Evolutionary conservation across 2,113 vertebrate genomes (phyloP), one percentile per base, ranked within the genome.

Genomic region (Salvelinus alpinus): DNA sequence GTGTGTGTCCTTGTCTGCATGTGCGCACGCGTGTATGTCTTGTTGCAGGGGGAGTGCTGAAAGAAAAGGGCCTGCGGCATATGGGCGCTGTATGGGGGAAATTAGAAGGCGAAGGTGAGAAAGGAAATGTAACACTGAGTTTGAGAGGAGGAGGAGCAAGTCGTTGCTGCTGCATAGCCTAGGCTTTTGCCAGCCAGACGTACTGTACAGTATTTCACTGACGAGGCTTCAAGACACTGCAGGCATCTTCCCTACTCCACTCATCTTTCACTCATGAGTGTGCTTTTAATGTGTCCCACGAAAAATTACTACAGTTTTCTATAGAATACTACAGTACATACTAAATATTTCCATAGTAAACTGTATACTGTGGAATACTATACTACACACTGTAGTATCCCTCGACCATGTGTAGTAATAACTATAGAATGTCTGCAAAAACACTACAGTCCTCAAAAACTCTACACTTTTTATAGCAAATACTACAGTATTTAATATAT

Each of bases 211-310:
- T 87, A 83, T 81, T 88, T 87, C 69, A 59, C 74, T 20, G 78
- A 74, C 87, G 82, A 85, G 75, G 82, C 77, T 74, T 20, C 27
- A 3, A 48, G 25, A 75, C 80, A 70, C 12, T 70, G 38, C n/a
- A 70, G 69, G 69, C 69, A 70, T 51, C 69, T 44, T n/a, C 25
- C 14, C 25, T 4, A 66, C 24, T 66, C 22, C 27, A 27, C 27
- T 66, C 27, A 14, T 11, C 27, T 27, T 66, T 6, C 13, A 25
- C 64, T 66, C 5, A 3, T 11, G 64, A 12, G 18, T 14, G 51
- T 57, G 51, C 51, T 57, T 57, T 57, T 11, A 57, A 13, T 57
- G 51, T 5, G 16, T 38, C 38, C 38, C 8, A 9, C 38, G 9
- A 9, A 38, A 38, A 9, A 38, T 38, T 9, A 38, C 38, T 38